Base-by-base conservation (phyloP, 2,797 vertebrate genomes). In the Liparis tanakae region DNA sequence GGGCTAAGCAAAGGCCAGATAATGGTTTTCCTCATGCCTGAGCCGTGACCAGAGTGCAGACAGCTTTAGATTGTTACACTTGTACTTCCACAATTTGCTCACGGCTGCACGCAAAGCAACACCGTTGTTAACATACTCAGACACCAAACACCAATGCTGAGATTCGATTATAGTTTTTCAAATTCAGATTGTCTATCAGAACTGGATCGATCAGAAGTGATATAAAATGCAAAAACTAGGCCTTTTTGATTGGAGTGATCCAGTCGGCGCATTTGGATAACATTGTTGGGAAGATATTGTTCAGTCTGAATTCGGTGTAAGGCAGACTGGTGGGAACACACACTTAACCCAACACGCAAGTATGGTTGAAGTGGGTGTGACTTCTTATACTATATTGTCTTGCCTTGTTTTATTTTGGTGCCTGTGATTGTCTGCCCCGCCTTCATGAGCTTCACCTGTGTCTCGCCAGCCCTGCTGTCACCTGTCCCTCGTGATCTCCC, bases 21-120 rank as follows among this genome's bases (percentile, higher is more conserved):
- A 91, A 91, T 92, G 82, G 81, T 72, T 90, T 80, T 87, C 76
- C 86, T 82, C 83, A 90, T 85, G 83, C 82, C 80, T 66, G 80
- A 84, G 85, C 87, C 79, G 87, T 89, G 90, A 89, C 85, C 74
- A 20, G 86, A 79, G 80, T 81, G 81, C 76, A 83, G 84, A 86
- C 86, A 65, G 74, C 57, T 73, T 20, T 14, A 79, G 66, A 78
- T 55, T 48, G 75, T 59, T 50, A 73, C 76, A 80, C 81, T 82
- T 79, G 69, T 69, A 75, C 72, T 62, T 67, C 54, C 71, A 61
- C 57, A 68, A 25, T 66, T 53, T 39, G 13, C 30, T 61, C 20
- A 25, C 50, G 25, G 62, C 58, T 17, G 30, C 54, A 58, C 46
- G 43, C 50, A 70, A 50, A 77, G 41, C 46, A 53, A 66, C 71